phyloP scores from a whole-genome alignment of 1,140 invertebrate species.

The Tenebrio molitor region DNA sequence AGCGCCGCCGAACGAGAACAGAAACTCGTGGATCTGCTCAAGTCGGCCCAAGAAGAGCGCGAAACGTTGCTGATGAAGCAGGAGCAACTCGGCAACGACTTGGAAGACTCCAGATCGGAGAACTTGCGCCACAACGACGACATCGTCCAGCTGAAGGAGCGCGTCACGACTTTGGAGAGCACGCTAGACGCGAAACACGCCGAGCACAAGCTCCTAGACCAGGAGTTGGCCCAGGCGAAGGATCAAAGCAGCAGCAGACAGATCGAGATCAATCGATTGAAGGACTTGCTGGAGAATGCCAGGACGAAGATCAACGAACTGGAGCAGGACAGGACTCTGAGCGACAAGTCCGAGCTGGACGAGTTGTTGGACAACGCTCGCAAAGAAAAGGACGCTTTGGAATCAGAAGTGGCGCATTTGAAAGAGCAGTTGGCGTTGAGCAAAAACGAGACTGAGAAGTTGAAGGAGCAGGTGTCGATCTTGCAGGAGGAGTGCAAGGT shows the following conservation, averaged over 20 bases:
- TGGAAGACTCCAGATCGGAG: constrained; percentile 70
- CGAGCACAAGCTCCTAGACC: constrained; percentile 80
- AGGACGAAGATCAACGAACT: constrained; percentile 79
- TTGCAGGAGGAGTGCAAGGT: constrained; percentile 86
- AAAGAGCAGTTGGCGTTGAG: constrained; percentile 83
- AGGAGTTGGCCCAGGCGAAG: constrained; percentile 77
- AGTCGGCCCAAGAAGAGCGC: constrained; percentile 86
- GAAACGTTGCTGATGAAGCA: constrained; percentile 82
- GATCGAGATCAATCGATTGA: constrained; percentile 83
- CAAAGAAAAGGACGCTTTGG: constrained; percentile 78
- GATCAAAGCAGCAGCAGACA: constrained; percentile 75
- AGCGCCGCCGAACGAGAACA: constrained; percentile 81
- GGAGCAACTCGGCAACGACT: constrained; percentile 79
- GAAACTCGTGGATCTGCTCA: constrained; percentile 89
- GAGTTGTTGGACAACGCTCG: constrained; percentile 79
- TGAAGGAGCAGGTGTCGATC: constrained; percentile 79
- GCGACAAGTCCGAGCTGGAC: constrained; percentile 77
- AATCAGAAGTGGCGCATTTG: constrained; percentile 78
- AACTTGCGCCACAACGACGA: constrained; percentile 66
- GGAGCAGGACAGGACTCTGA: constrained; percentile 72
- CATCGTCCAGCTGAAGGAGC: constrained; percentile 76
- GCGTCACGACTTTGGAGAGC: constrained; percentile 77
- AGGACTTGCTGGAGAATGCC: constrained; percentile 84
- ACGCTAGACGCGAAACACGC: constrained; percentile 78
- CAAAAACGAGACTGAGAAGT: constrained; percentile 80